phyloP scores from a whole-genome alignment of 1,140 invertebrate genomes.

The Magallana angulata region DNA sequence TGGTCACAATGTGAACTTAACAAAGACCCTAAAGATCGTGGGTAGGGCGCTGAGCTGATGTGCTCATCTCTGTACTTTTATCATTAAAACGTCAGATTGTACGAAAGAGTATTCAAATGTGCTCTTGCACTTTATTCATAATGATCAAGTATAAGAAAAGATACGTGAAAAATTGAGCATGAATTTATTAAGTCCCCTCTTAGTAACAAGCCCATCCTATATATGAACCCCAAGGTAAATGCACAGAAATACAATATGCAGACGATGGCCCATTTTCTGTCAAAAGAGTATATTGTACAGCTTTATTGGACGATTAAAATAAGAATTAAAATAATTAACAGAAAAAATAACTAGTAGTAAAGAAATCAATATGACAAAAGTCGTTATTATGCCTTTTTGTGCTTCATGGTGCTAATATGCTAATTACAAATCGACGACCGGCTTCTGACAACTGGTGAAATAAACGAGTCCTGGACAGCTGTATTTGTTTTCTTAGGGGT shows the following conservation, averaged over 20 bases:
- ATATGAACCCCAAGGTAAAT: too few species aligned
- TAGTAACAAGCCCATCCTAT: too few species aligned
- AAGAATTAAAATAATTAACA: neutral
- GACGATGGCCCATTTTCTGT: too few species aligned
- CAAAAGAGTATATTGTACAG: neutral
- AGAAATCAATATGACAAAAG: neutral
- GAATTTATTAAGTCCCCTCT: too few species aligned
- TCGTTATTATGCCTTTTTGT: neutral
- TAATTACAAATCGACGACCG: neutral
- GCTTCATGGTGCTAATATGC: neutral
- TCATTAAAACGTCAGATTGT: neutral
- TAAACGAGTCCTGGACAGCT: constrained; percentile 2
- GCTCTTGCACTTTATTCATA: too few species aligned
- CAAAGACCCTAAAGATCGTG: neutral
- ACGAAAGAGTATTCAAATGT: too few species aligned
- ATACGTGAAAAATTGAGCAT: too few species aligned
- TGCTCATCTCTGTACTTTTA: neutral
- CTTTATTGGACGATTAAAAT: neutral
- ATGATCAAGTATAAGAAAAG: too few species aligned
- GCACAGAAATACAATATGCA: too few species aligned
- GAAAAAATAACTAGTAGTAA: neutral
- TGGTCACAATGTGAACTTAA: neutral
- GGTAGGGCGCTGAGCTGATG: neutral
- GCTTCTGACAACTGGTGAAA: neutral
- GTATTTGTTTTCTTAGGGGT: constrained; percentile 23